Base-by-base conservation (phyloP, 2,888 invertebrate genomes). In the Uloborus plumipes region DNA sequence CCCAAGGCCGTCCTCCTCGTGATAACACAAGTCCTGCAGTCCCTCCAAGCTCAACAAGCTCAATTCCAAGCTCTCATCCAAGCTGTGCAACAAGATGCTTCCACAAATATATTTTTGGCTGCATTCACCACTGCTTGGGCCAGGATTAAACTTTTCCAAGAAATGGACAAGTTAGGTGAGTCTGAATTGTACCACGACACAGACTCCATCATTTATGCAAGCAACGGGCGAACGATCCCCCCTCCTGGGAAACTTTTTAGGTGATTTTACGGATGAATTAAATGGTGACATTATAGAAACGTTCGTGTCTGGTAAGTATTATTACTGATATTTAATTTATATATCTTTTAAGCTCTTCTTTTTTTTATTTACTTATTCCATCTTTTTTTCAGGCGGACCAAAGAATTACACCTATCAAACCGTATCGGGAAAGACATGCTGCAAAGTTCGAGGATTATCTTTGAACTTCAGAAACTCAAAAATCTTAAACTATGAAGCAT, bases 241-340 rank as follows among this genome's bases (percentile, higher is more conserved):
- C 70, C 70, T 0, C 22, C n/a, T 70, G 0, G 55, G 58, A 2
- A 39, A 55, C 16, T 70, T 39, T 39, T 16, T 58, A 2, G 70
- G 70, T n/a, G 70, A 58, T 13, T 58, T 70, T 3, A 70, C 70
- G 1, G 70, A 70, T 47, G 70, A 70, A 16, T 58, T 70, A 14
- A 39, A 26, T n/a, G 70, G 70, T 0, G 70, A 70, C 39, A 26
- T 39, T 14, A 70, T 58, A 20, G 39, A 39, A 39, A 70, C 70
- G 14, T 70, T 72, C 15, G 70, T 55, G 13, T 53, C 70, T 70
- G 70, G 70, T 70, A 55, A 55, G 70, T 39, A 39, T 11, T 39
- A 1, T 39, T 9, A 1, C 39, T 39, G 3, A 39, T 16, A 39
- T 39, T 39, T 39, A 7, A 39, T 39, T 39, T 39, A 39, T 9